Percentiles rank a stretch among this genome's conserved stretches.
Conservation (phyloP, 2,888 invertebrate species). For the Drymonia ruficornis region DNA sequence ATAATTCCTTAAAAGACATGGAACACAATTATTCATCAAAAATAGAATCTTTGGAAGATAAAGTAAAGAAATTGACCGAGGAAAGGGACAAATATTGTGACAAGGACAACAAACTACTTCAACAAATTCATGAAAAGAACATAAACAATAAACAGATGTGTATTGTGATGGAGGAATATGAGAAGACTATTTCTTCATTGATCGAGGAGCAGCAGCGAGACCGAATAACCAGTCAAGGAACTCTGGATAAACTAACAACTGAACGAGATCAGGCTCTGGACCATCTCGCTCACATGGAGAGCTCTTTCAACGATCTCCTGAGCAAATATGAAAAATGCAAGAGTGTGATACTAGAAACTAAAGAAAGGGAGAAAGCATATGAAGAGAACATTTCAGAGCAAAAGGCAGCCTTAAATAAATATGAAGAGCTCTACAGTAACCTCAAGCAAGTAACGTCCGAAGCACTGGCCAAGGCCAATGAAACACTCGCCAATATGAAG, state of each 20-base stretch:
- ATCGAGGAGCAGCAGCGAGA: constrained; percentile 89
- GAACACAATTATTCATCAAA: constrained; percentile 59
- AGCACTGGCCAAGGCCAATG: constrained; percentile 89
- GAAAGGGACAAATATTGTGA: constrained; percentile 61
- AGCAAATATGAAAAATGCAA: constrained; percentile 87
- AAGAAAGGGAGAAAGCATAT: constrained; percentile 87
- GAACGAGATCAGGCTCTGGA: constrained; percentile 85
- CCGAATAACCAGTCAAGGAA: constrained; percentile 78
- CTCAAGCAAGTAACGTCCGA: constrained; percentile 94
- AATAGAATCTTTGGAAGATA: constrained; percentile 60
- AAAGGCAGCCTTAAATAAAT: constrained; percentile 88
- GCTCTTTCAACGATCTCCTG: constrained; percentile 86
- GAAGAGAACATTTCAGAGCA: constrained; percentile 88
- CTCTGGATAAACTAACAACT: constrained; percentile 72
- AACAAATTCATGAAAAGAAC: constrained; percentile 67
- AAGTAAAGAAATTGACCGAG: constrained; percentile 65
- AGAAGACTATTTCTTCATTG: constrained; percentile 90
- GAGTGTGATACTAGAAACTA: constrained; percentile 76
- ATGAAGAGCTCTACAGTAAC: constrained; percentile 92
- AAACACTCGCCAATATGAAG: constrained; percentile 90
- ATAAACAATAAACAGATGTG: constrained; percentile 82
- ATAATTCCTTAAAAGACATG: constrained; percentile 61
- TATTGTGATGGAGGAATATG: constrained; percentile 91
- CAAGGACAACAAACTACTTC: constrained; percentile 61
- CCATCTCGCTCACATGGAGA: constrained; percentile 85